phyloP scores from a whole-genome alignment of 2,888 invertebrate genomes.

The Sesamia inferens region DNA sequence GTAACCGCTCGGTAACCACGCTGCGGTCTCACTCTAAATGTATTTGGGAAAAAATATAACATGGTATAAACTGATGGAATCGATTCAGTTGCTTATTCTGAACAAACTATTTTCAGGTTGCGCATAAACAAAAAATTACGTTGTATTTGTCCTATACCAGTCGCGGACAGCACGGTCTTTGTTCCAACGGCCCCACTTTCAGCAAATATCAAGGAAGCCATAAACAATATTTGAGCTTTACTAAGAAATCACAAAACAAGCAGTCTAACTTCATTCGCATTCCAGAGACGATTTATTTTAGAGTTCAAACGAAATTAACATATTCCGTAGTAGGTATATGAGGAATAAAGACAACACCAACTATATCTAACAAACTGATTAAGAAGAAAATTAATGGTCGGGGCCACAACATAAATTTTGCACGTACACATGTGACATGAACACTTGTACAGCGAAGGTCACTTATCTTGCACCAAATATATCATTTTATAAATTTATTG shows the following conservation, averaged over 20 bases:
- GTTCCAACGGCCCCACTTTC: slow-evolving; percentile 29
- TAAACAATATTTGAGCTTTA: slow-evolving; percentile 49
- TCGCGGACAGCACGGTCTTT: slow-evolving; percentile 27
- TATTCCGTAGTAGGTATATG: slow-evolving; percentile 28
- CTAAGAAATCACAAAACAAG: slow-evolving; percentile 49
- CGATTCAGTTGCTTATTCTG: too few relatives aligned
- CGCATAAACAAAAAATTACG: too few relatives aligned
- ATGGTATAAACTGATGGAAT: too few relatives aligned
- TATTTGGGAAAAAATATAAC: too few relatives aligned
- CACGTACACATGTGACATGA: slow-evolving; percentile 66
- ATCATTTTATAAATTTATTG: slow-evolving; percentile 73
- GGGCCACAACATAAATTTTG: slow-evolving; percentile 58
- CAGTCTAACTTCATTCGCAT: slow-evolving; percentile 55
- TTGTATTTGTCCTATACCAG: background rate
- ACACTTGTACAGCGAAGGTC: slow-evolving; percentile 67
- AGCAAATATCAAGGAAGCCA: slow-evolving; percentile 51
- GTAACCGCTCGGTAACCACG: too few relatives aligned
- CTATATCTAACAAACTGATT: slow-evolving; percentile 58
- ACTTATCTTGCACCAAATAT: slow-evolving; percentile 66
- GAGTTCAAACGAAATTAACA: slow-evolving; percentile 59
- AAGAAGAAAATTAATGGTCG: slow-evolving; percentile 57
- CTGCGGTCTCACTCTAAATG: too few relatives aligned
- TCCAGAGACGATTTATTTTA: slow-evolving; percentile 53
- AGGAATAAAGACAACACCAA: slow-evolving; percentile 42
- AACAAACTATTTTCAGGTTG: too few relatives aligned